Conservation (phyloP, 1,140 invertebrate species). For the Aphis gossypii region DNA sequence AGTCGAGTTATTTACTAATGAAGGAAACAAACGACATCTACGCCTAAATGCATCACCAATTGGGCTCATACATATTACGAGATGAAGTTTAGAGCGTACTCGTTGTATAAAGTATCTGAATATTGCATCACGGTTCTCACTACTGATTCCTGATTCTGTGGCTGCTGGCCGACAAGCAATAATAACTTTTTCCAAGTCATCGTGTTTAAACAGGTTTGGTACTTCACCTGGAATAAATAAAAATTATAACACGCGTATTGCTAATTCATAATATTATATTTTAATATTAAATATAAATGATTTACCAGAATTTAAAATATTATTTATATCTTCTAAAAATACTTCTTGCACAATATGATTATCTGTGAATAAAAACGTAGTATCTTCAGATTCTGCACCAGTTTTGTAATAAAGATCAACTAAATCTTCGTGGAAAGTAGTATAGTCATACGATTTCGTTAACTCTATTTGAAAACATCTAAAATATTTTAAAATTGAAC, state of each 20-base stretch:
- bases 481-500: not conserved
- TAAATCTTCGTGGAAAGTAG: slow-evolving; percentile 73
- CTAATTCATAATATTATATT: slow-evolving; percentile 63
- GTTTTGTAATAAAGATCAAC: slow-evolving; percentile 75
- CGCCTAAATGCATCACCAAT: slow-evolving; percentile 84
- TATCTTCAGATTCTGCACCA: slow-evolving; percentile 78
- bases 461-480: slow-evolving; percentile 88
- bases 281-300: not conserved
- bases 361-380: slow-evolving; percentile 87
- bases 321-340: slow-evolving; percentile 92
- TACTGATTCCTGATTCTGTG: slow-evolving; percentile 73
- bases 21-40: slow-evolving; percentile 86
- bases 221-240: slow-evolving; percentile 72
- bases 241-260: slow-evolving; percentile 56
- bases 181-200: slow-evolving; percentile 84
- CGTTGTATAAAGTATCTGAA: slow-evolving; percentile 84
- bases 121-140: slow-evolving; percentile 77
- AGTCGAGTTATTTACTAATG: slow-evolving; percentile 90
- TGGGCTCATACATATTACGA: slow-evolving; percentile 88
- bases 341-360: slow-evolving; percentile 91
- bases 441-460: slow-evolving; percentile 69
- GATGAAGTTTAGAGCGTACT: slow-evolving; percentile 80
- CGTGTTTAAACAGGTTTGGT: slow-evolving; percentile 84
- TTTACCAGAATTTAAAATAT: slow-evolving; percentile 80
- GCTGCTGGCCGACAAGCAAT: slow-evolving; percentile 75